Percentiles rank a stretch among this genome's conserved stretches.
Evolutionary conservation across 2,888 invertebrate species (phyloP).

Genomic region (Noctua janthina): DNA sequence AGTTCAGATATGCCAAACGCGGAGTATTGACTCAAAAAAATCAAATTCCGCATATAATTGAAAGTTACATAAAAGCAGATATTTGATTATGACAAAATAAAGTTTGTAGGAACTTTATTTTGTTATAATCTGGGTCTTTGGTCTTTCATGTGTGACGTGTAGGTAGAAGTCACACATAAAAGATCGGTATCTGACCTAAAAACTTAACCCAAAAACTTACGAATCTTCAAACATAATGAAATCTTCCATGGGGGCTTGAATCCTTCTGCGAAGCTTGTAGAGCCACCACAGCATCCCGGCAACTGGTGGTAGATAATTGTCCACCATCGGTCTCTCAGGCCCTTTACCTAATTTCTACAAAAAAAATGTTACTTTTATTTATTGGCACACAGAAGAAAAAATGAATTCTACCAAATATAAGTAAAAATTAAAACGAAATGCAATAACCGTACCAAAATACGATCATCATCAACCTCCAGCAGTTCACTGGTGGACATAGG

Average conservation of each 20-base stretch:
- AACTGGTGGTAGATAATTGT: constrained; percentile 93
- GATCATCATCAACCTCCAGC: background rate
- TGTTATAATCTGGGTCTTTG: too few relatives aligned
- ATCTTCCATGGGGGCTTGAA: constrained; percentile 91
- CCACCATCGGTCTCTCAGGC: constrained; percentile 89
- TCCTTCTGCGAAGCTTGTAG: constrained; percentile 91
- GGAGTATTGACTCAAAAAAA: background rate
- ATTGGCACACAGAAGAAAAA: background rate
- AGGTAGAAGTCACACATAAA: background rate
- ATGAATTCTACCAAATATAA: too few relatives aligned
- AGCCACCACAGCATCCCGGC: constrained; percentile 94
- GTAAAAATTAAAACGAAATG: too few relatives aligned
- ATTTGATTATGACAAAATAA: background rate
- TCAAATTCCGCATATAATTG: background rate
- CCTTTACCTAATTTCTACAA: constrained; percentile 80
- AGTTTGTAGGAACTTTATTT: background rate
- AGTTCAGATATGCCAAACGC: background rate
- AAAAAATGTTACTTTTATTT: background rate
- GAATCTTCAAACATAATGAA: constrained; percentile 92
- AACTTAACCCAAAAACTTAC: constrained; percentile 77
- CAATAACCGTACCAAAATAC: background rate
- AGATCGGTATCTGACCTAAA: background rate
- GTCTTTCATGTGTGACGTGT: too few relatives aligned
- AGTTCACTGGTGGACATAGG: background rate
- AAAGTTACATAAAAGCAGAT: background rate